Conservation (phyloP, 2,888 invertebrate species). For the Myathropa florea region DNA sequence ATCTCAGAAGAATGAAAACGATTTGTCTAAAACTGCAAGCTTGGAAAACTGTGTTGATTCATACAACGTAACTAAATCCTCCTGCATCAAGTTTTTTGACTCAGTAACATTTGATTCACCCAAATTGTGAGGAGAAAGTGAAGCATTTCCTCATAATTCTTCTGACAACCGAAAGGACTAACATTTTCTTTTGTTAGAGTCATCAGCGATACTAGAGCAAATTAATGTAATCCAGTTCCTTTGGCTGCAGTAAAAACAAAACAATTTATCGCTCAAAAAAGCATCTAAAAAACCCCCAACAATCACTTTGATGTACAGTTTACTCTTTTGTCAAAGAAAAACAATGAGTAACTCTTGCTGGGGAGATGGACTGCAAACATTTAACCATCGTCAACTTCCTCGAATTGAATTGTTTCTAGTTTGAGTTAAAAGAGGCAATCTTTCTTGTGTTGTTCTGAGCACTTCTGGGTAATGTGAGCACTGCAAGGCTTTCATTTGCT, state of each 20-base stretch:
- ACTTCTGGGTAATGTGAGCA: not conserved
- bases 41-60: too few relatives aligned
- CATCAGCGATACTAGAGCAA: not conserved
- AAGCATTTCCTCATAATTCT: not conserved
- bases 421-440: not conserved
- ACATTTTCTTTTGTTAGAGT: too few relatives aligned
- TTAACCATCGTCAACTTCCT: not conserved
- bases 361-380: not conserved
- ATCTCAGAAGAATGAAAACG: too few relatives aligned
- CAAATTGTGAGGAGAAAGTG: not conserved
- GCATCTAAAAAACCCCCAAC: not conserved
- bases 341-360: not conserved
- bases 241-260: not conserved
- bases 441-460: not conserved
- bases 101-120: not conserved
- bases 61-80: too few relatives aligned
- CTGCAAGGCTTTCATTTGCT: not conserved
- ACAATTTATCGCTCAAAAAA: not conserved
- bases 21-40: too few relatives aligned
- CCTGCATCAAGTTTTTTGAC: too few relatives aligned
- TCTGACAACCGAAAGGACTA: not conserved
- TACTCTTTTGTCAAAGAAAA: not conserved
- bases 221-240: not conserved
- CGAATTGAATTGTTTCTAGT: not conserved
- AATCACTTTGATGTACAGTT: not conserved